Evolutionary conservation across 2,888 invertebrate genomes (phyloP).

Genomic region (Eristalinus sepulchralis): DNA sequence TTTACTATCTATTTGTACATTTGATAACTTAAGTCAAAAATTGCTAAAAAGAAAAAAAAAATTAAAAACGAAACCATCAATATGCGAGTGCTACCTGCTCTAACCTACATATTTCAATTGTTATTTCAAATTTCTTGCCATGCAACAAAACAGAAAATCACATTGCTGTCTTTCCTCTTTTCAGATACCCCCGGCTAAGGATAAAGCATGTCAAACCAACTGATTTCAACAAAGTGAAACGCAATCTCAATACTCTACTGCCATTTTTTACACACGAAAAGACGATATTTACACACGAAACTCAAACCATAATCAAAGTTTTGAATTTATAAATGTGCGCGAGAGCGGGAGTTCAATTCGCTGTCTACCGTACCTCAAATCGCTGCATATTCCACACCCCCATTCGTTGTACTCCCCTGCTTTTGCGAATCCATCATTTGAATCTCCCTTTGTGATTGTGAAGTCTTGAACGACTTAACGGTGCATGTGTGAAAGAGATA

Average conservation of each 20-base stretch:
- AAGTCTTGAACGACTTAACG: background rate
- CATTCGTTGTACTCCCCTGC: background rate
- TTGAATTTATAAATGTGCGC: background rate
- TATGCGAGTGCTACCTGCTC: no score
- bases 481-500: conserved; percentile 16
- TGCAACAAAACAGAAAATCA: no score
- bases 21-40: no score
- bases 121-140: no score
- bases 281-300: conserved; percentile 3
- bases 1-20: no score
- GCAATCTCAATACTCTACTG: conserved; percentile 36
- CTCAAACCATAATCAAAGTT: conserved; percentile 1
- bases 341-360: background rate
- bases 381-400: background rate
- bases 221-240: background rate
- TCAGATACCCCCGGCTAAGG: background rate
- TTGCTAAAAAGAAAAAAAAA: background rate
- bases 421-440: background rate
- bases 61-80: no score
- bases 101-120: no score
- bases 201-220: background rate
- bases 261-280: conserved; percentile 23
- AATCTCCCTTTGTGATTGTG: background rate
- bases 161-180: background rate
- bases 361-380: conserved; percentile 5